Conservation (phyloP, 2,113 vertebrate species). For the Oceanodroma tethys region DNA sequence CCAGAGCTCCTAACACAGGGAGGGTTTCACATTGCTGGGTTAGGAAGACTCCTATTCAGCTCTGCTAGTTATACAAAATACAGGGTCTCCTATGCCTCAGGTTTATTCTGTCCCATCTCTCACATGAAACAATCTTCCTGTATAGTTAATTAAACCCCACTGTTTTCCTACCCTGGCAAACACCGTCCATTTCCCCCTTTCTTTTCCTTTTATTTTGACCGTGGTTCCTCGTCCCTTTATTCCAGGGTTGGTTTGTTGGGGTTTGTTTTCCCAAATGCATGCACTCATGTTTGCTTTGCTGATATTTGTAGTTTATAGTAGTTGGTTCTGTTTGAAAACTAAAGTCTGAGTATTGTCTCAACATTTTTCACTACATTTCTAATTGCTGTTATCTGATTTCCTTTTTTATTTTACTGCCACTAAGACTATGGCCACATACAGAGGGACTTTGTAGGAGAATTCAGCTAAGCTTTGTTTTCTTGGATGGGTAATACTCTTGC, state of each 20-base stretch:
- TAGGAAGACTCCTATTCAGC: background rate
- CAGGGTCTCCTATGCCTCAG: background rate
- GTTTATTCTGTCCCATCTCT: background rate
- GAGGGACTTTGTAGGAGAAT: background rate
- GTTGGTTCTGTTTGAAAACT: background rate
- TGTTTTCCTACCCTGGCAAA: background rate
- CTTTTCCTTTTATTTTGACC: background rate
- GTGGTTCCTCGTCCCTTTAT: background rate
- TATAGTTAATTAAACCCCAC: background rate
- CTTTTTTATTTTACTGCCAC: background rate
- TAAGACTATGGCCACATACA: background rate
- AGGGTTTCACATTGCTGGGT: background rate
- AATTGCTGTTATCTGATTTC: background rate
- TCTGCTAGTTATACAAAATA: background rate
- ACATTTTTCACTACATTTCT: background rate
- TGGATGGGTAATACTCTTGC: background rate
- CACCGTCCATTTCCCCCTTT: background rate
- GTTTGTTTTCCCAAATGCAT: background rate
- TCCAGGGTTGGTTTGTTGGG: background rate
- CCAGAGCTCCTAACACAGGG: background rate
- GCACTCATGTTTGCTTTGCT: background rate
- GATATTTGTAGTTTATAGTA: background rate
- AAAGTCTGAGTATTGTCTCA: background rate
- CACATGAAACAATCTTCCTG: background rate
- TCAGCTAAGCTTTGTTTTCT: background rate